Conservation (phyloP, 2,888 invertebrate species). For the Merodon equestris region DNA sequence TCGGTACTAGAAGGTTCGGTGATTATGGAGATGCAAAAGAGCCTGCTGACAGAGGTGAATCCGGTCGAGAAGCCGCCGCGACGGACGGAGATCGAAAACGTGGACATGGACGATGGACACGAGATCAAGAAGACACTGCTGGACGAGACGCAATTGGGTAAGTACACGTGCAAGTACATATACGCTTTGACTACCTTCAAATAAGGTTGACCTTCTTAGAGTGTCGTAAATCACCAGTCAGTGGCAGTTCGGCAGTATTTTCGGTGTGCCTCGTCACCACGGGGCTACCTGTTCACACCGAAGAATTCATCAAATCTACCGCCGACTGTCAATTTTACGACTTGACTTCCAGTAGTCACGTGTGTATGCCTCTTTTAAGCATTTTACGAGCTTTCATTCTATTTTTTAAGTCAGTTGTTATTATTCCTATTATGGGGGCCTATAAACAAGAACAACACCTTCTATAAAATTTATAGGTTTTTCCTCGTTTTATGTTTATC, state of each 20-base stretch:
- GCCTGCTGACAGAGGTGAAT: slow-evolving; percentile 89
- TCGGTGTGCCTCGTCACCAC: too few relatives aligned
- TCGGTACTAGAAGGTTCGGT: slow-evolving; percentile 87
- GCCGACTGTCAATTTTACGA: too few relatives aligned
- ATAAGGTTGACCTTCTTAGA: too few relatives aligned
- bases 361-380: too few relatives aligned
- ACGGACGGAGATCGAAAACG: slow-evolving; percentile 86
- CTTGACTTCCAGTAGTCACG: too few relatives aligned
- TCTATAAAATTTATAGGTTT: slow-evolving; percentile 6
- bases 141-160: slow-evolving; percentile 89
- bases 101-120: slow-evolving; percentile 89
- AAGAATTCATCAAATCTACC: too few relatives aligned
- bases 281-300: too few relatives aligned
- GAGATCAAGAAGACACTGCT: slow-evolving; percentile 89
- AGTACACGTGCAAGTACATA: slow-evolving; percentile 74
- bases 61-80: slow-evolving; percentile 91
- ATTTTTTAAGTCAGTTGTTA: neutral
- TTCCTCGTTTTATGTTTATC: too few relatives aligned
- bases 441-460: slow-evolving; percentile 1
- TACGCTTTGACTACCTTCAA: too few relatives aligned
- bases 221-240: too few relatives aligned
- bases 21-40: slow-evolving; percentile 91
- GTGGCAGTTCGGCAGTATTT: too few relatives aligned
- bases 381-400: too few relatives aligned
- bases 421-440: neutral